Evolutionary conservation across 2,888 invertebrate species (phyloP), one percentile per base, ranked within the genome.

Genomic region (Drosophila setosimentum): DNA sequence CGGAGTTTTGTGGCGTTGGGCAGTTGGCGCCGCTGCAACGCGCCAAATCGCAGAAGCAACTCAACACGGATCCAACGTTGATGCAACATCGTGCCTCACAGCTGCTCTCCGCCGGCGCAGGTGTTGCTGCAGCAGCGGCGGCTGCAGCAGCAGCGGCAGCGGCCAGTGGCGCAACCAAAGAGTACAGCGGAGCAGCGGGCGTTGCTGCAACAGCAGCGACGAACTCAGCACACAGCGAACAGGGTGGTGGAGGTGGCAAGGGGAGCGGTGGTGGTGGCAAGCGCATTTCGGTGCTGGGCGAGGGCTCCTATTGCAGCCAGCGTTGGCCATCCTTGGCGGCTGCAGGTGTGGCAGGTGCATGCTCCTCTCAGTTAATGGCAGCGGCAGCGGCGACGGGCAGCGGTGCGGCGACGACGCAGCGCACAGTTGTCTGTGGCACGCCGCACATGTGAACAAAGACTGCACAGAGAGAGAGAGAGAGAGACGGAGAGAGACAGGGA

Each of bases 11-110:
- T 92, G 87, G 94, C 93, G 92, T 92, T 30, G 92, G 92, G 21
- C 92, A 92, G 73, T 89, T 92, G 68, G 82, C 88, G 68, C 94
- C 96, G 91, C 95, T 97, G 87, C 95, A 95, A 91, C 94, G 96
- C 82, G 94, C 95, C 90, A 94, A 95, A 87, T 95, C 95, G 91
- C 96, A 97, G 89, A 97, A 97, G 93, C 97, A 97, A 93, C 95
- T 97, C 76, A 97, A 97, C 94, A 97, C 97, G 37, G 97, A 97
- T 92, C 94, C 95, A 67, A 95, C 95, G 66, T 94, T 95, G 50
- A 94, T 95, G 87, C 95, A 45, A 45, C 45, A 95, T 89, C 94
- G 95, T 67, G 94, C 95, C 76, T 95, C 95, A 33, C 94, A 94
- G 87, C 92, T 94, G 80, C 93, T 94, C 62, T 83, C 89, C 54